Base-by-base conservation (phyloP, 64 coral and sea anemone species). In the Stichodactyla mertensii region DNA sequence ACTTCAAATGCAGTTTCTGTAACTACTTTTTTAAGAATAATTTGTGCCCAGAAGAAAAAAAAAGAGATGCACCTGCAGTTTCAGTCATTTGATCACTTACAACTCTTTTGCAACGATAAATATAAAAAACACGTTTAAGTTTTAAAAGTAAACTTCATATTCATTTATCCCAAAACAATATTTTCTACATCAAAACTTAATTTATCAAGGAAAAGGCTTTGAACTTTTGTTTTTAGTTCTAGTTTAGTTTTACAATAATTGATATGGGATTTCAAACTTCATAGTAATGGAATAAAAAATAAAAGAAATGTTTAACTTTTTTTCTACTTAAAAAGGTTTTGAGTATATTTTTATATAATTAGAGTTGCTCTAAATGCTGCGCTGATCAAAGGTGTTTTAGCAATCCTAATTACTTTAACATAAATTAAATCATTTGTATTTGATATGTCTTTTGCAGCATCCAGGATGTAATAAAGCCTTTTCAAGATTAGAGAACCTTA, bases 391-490 rank as follows among this genome's bases (percentile, higher is more conserved):
- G 20, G 1, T 66, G 19, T n/a, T 18, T 66, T 6, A n/a, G 8
- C 22, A 66, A 66, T 6, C 19, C 7, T 66, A n/a, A 31, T 74
- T 11, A 4, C 8, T 74, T 74, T 1, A 74, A 74, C 12, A 31
- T 74, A 74, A 27, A 11, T 74, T 74, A 1, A 27, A 27, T 74
- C 10, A 36, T 74, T 74, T 74, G 7, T 74, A 28, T 74, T 11
- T 31, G 51, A 51, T 64, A 45, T 71, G 78, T 60, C 28, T 26
- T 8, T 86, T 94, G 4, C 62, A 99, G 97, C 93, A 94, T 77
- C 90, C 93, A 16, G 97, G 97, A 78, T 99, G 97, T 64, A 99
- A 94, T 56, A 99, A 99, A 86, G 97, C 97, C 52, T 99, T 99
- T 77, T 99, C 97, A 83, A 94, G 97, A 74, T 82, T 99, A 11